These are phyloP conservation scores for Calliphora vomitoria DNA, from an alignment of 2,888 invertebrate species.

Conservation along the genomic window DNA sequence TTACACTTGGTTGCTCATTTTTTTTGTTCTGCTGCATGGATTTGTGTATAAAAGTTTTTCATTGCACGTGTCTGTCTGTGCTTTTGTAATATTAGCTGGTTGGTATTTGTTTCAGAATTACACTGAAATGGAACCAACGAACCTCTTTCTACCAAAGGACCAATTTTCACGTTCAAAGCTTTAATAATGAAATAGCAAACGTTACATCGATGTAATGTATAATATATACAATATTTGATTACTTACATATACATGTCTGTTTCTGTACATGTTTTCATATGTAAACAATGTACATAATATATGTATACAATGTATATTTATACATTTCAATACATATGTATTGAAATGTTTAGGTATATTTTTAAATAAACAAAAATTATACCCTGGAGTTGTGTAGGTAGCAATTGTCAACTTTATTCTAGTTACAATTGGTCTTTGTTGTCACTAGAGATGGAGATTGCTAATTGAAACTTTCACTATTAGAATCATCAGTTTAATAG, in stretches of 20 bases:
- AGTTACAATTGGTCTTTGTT: no score
- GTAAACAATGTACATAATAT: neutral
- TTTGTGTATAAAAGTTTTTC: neutral
- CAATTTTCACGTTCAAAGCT: neutral
- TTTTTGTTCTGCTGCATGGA: neutral
- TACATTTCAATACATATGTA: no score
- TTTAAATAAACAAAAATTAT: no score
- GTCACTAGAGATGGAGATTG: no score
- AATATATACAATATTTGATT: neutral
- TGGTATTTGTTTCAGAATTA: neutral
- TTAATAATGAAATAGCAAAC: slow-evolving; percentile 1
- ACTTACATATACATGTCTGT: neutral
- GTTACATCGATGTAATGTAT: neutral
- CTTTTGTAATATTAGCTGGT: neutral
- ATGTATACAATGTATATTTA: neutral
- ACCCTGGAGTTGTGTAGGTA: no score
- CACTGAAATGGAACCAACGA: neutral
- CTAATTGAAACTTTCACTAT: no score
- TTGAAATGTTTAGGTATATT: no score
- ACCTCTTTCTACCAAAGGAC: neutral
- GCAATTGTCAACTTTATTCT: no score
- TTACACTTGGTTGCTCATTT: neutral
- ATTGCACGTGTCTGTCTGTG: neutral
- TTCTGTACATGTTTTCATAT: neutral
- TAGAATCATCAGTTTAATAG: no score